These are phyloP conservation scores for Diplodus sargus DNA, from an alignment of 2,797 vertebrate species.

Conservation along the genomic window DNA sequence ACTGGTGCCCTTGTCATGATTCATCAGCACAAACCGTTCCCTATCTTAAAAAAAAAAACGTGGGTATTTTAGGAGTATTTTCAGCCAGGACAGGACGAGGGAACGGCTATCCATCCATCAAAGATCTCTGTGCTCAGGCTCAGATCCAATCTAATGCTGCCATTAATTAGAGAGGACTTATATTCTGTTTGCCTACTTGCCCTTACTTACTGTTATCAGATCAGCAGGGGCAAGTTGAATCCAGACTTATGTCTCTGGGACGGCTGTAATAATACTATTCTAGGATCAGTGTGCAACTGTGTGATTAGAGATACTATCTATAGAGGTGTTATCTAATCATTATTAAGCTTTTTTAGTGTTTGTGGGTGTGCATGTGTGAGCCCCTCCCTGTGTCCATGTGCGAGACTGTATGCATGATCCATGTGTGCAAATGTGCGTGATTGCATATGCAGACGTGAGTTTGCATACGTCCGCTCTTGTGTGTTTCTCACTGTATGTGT, in stretches of 20 bases:
- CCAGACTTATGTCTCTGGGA: conserved; percentile 68
- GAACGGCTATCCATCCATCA: conserved; percentile 42
- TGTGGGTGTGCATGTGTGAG: not conserved
- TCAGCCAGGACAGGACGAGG: conserved; percentile 33
- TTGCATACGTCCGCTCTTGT: conserved; percentile 51
- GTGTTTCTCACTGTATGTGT: conserved; percentile 17
- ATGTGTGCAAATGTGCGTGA: conserved; percentile 37
- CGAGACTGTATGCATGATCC: conserved; percentile 11
- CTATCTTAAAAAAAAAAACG: not conserved
- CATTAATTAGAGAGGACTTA: conserved; percentile 77
- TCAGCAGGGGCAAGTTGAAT: conserved; percentile 60
- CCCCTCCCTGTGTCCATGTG: not conserved
- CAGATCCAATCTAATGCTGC: conserved; percentile 65
- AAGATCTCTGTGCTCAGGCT: conserved; percentile 57
- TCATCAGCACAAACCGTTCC: conserved; percentile 14
- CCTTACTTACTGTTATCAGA: conserved; percentile 74
- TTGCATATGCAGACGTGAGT: conserved; percentile 50
- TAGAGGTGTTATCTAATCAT: conserved; percentile 67
- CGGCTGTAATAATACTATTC: conserved; percentile 75
- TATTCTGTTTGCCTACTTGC: conserved; percentile 71
- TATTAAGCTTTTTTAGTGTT: conserved; percentile 41
- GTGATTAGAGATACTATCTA: conserved; percentile 73
- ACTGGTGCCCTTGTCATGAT: conserved; percentile 16
- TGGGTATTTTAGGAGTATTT: conserved; percentile 41
- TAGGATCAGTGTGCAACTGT: conserved; percentile 68